These are phyloP conservation scores for Melanophora roralis DNA, from an alignment of 2,888 invertebrate genomes.

Conservation along the genomic window DNA sequence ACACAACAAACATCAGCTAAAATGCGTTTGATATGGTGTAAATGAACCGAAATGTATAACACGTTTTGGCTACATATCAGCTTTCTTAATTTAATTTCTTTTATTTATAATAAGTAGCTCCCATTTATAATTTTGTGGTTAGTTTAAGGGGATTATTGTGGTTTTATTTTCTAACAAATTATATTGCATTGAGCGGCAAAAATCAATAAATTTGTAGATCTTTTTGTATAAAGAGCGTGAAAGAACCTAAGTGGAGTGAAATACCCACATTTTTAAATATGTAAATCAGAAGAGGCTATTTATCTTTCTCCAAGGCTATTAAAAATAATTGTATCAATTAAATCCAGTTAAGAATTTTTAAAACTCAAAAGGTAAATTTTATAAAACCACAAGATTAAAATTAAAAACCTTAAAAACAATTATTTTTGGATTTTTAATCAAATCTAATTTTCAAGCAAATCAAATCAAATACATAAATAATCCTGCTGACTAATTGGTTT, in stretches of 20 bases:
- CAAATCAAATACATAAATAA: background rate
- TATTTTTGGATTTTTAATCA: background rate
- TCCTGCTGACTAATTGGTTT: background rate
- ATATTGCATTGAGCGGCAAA: conserved; percentile 11
- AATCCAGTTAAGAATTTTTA: background rate
- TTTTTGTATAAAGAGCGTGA: background rate
- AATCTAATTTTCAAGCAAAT: background rate
- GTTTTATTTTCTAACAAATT: background rate
- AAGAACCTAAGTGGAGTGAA: background rate
- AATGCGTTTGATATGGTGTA: background rate
- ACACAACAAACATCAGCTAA: no score
- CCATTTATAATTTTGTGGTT: no score
- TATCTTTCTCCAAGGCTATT: background rate
- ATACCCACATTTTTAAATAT: background rate
- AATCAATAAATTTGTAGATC: conserved; percentile 5
- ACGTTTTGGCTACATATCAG: background rate
- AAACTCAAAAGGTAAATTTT: no score
- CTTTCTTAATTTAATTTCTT: background rate
- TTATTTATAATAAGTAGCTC: conserved; percentile 17
- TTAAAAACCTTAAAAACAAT: background rate
- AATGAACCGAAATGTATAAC: conserved; percentile 1
- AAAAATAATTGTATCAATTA: background rate
- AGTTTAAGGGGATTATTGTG: no score
- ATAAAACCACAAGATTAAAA: no score
- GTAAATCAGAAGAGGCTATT: background rate